Evolutionary conservation across 1,140 invertebrate genomes (phyloP), one percentile per base, ranked within the genome.

Genomic region (Zaprionus gabonicus): DNA sequence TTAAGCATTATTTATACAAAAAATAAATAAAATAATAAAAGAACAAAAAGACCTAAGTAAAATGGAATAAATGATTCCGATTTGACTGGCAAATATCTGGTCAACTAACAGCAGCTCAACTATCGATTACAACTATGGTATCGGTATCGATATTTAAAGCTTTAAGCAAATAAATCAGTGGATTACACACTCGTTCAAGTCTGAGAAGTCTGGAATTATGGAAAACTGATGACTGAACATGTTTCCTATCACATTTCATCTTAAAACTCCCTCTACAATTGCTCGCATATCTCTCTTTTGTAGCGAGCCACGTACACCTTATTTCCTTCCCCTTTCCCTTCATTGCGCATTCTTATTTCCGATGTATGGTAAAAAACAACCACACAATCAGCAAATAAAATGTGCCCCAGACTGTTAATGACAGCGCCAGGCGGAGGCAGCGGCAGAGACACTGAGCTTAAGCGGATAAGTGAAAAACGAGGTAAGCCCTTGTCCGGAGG

Each of bases 381-480:
- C 62, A 46, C 55, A 58, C 51, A 44, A 49, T 53, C 55, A 63
- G 49, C 59, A 55, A 36, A 71, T 55, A 56, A 51, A 76, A 69
- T 68, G 69, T 69, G 69, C 64, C 27, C 70, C 60, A 70, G 51
- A 41, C 65, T 80, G 70, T 80, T 80, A 80, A 80, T 80, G 78
- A 80, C 65, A 74, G 49, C 46, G 20, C 53, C 13, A 31, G 25
- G 17, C 34, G 44, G 44, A 49, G 66, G 23, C 15, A 28, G 12
- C 17, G 62, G 23, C 28, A 58, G 41, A 51, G 17, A 59, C 44
- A 25, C 23, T 2, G 27, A 57, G 77, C 63, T 76, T 65, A 73
- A 73, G 65, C 66, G 75, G 58, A 72, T 74, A 78, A 78, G 71
- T 80, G 71, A 80, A 80, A 78, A 80, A 73, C 66, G 66, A 69